phyloP scores from a whole-genome alignment of 2,888 invertebrate species.

The Nebria brevicollis region DNA sequence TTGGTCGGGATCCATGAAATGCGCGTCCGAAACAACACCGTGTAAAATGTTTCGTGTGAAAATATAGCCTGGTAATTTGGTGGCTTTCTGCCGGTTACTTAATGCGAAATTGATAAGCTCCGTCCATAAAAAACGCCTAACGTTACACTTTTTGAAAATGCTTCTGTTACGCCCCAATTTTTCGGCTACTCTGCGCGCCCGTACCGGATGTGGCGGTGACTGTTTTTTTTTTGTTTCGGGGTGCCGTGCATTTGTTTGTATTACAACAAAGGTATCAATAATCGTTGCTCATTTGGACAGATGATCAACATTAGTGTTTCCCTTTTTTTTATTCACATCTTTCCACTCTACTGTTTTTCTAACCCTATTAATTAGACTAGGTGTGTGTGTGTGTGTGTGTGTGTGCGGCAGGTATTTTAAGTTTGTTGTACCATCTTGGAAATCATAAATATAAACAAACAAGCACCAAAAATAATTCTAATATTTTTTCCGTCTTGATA shows the following conservation, averaged over 20 bases:
- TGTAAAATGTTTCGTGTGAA: conserved; percentile 46
- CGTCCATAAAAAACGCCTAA: conserved; percentile 28
- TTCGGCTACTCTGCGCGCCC: neutral
- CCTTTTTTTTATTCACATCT: neutral
- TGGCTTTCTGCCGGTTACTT: conserved; percentile 24
- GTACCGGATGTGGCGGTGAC: conserved; percentile 8
- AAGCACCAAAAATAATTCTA: conserved; percentile 10
- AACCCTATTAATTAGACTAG: conserved; percentile 22
- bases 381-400: conserved; percentile 13
- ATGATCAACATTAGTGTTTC: conserved; percentile 5
- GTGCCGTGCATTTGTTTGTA: neutral
- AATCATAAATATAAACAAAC: neutral
- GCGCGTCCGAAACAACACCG: conserved; percentile 28
- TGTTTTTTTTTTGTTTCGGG: neutral
- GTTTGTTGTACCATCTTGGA: neutral
- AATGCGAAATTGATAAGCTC: conserved; percentile 45
- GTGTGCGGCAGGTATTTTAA: conserved; percentile 9
- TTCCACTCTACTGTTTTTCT: neutral
- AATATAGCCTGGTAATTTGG: conserved; percentile 41
- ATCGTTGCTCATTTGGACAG: conserved; percentile 2
- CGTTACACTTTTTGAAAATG: conserved; percentile 35
- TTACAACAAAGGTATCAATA: conserved; percentile 5
- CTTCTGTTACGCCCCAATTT: conserved; percentile 36
- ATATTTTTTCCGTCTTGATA: conserved; percentile 27
- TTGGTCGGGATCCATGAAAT: conserved; percentile 11